phyloP scores from a whole-genome alignment of 2,888 invertebrate species.

The Ormia ochracea region DNA sequence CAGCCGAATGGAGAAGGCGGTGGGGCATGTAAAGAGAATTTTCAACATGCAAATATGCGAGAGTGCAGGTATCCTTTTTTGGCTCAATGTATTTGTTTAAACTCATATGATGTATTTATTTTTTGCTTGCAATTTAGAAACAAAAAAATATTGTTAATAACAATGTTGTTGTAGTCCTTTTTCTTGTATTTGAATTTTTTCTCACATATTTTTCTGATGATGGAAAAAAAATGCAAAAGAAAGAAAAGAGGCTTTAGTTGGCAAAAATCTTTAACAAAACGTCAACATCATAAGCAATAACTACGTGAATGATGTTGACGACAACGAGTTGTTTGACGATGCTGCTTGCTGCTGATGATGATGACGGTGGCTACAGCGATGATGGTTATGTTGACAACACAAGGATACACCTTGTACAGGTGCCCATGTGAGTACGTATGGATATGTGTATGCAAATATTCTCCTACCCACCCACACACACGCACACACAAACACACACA shows the following conservation, averaged over 20 bases:
- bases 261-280: conserved; percentile 72
- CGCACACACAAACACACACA: neutral
- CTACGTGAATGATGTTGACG: conserved; percentile 47
- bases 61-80: conserved; percentile 11
- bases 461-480: neutral
- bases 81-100: conserved; percentile 41
- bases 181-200: conserved; percentile 66
- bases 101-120: conserved; percentile 7
- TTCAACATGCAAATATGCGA: neutral
- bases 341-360: neutral
- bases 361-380: conserved; percentile 9
- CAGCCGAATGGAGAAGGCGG: neutral
- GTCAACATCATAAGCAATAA: conserved; percentile 64
- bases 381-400: conserved; percentile 49
- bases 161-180: conserved; percentile 59
- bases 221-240: conserved; percentile 16
- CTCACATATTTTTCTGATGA: conserved; percentile 67
- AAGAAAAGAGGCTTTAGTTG: conserved; percentile 69
- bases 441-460: too few relatives aligned
- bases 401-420: conserved; percentile 44
- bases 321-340: neutral
- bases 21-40: neutral
- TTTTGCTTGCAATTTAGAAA: conserved; percentile 35
- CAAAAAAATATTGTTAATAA: conserved; percentile 54
- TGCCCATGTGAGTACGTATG: conserved; percentile 18